Base-by-base conservation (phyloP, 2,113 vertebrate genomes). In the Syngnathus scovelli region DNA sequence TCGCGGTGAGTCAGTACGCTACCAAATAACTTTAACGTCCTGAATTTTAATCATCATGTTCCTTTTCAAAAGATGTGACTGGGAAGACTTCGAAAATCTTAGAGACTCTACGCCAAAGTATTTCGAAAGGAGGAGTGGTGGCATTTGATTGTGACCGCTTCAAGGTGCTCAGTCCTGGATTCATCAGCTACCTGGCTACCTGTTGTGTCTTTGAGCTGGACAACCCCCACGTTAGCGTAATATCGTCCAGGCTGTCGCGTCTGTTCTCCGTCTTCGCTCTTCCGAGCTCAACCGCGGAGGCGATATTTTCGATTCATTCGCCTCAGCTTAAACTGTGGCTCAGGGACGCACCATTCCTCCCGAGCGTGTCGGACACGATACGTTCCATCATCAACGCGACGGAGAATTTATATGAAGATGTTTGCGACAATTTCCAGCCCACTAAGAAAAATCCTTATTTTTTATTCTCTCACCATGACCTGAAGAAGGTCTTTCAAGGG, bases 261-360 rank as follows among this genome's bases (percentile, higher is more conserved):
- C 90, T 93, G 10, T 94, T 95, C 79, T 92, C 90, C 1, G 77
- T 90, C 12, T 85, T 96, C 48, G 87, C 87, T 19, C 79, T 95
- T 9, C 89, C 88, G 0, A 71, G 51, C 0, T 9, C 88, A 37
- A 90, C 84, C 13, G 33, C 54, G 48, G 90, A 91, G 0, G 56
- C 78, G 1, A 60, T 96, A 43, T 68, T 91, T 41, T 86, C 90
- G n/a, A 76, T 94, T 37, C 88, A 94, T 64, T 77, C 78, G 1
- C 80, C 89, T 2, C 41, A 46, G 12, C 61, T 93, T 39, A 85
- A 89, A 23, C 48, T 65, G 4, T 95, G 94, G 94, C 83, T 95
- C 0, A 89, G 86, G 54, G 85, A 75, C 41, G 82, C 90, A 13
- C 76, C 72, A 21, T 60, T 79, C 1, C 43, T 87, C 63, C 80